Evolutionary conservation across 2,888 invertebrate species (phyloP).

Genomic region (Phengaris alcon): DNA sequence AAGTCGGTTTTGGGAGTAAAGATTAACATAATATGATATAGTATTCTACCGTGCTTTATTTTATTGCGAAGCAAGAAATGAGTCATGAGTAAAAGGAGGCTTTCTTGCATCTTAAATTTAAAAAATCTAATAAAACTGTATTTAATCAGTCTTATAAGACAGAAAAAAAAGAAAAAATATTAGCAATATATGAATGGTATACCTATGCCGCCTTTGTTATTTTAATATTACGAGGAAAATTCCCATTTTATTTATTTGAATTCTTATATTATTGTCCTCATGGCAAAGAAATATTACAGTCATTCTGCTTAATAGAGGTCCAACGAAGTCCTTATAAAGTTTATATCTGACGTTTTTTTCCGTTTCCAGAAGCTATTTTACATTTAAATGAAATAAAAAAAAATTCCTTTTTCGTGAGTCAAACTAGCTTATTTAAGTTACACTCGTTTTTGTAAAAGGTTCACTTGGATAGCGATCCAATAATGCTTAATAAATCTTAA

Average conservation of each 20-base stretch:
- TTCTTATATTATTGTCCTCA: background rate
- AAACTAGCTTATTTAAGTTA: background rate
- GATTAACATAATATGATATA: too few relatives aligned
- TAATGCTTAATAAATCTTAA: background rate
- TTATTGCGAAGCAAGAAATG: too few relatives aligned
- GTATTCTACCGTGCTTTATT: background rate
- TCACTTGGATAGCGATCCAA: background rate
- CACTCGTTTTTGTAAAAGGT: background rate
- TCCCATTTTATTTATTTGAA: slow-evolving; percentile 7
- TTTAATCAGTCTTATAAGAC: too few relatives aligned
- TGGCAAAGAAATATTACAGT: slow-evolving; percentile 24
- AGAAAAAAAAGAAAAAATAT: too few relatives aligned
- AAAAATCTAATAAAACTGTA: too few relatives aligned
- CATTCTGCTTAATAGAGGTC: slow-evolving; percentile 20
- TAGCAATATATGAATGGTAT: too few relatives aligned
- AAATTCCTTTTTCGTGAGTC: background rate
- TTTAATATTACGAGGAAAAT: slow-evolving; percentile 1
- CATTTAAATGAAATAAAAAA: too few relatives aligned
- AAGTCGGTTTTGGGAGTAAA: too few relatives aligned
- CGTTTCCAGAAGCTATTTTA: slow-evolving; percentile 6
- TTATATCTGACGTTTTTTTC: slow-evolving; percentile 16
- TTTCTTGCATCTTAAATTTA: too few relatives aligned
- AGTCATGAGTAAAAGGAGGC: too few relatives aligned
- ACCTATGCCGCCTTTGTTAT: background rate
- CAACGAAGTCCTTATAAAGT: slow-evolving; percentile 14